Evolutionary conservation across 1,140 invertebrate species (phyloP).

Genomic region (Leptopilina clavipes): DNA sequence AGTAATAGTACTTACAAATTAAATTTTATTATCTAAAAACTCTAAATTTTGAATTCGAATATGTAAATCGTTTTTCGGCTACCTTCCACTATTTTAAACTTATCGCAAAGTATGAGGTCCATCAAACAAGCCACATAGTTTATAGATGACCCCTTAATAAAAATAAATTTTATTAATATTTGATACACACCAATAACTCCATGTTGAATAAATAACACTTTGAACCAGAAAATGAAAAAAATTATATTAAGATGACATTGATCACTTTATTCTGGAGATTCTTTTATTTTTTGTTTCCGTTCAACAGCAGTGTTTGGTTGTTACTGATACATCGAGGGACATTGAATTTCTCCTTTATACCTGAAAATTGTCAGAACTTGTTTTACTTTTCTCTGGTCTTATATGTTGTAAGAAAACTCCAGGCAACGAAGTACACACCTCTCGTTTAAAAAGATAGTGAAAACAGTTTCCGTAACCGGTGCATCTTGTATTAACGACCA

Average conservation of each 20-base stretch:
- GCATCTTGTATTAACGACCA: constrained; percentile 44
- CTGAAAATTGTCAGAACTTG: constrained; percentile 73
- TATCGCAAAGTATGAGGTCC: no score
- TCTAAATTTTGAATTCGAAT: no score
- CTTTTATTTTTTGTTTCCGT: constrained; percentile 48
- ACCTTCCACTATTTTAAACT: no score
- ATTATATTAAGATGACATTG: constrained; percentile 43
- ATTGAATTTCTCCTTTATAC: constrained; percentile 75
- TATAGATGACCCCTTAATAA: background rate
- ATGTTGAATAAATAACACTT: constrained; percentile 50
- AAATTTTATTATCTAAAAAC: no score
- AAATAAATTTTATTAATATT: background rate
- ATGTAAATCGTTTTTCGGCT: no score
- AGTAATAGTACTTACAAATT: no score
- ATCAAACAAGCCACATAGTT: no score
- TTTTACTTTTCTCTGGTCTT: constrained; percentile 69
- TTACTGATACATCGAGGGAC: constrained; percentile 68
- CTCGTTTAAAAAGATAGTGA: constrained; percentile 61
- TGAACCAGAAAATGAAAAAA: constrained; percentile 30
- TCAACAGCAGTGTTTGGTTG: constrained; percentile 51
- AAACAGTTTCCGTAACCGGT: constrained; percentile 59
- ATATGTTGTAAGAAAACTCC: constrained; percentile 49
- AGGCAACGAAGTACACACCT: constrained; percentile 44
- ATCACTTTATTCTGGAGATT: constrained; percentile 43
- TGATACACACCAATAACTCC: constrained; percentile 65